A percentile compares a stretch with the other conserved stretches of the same genome.
phyloP scores from a whole-genome alignment of 2,888 invertebrate species.

The Thera obeliscata region DNA sequence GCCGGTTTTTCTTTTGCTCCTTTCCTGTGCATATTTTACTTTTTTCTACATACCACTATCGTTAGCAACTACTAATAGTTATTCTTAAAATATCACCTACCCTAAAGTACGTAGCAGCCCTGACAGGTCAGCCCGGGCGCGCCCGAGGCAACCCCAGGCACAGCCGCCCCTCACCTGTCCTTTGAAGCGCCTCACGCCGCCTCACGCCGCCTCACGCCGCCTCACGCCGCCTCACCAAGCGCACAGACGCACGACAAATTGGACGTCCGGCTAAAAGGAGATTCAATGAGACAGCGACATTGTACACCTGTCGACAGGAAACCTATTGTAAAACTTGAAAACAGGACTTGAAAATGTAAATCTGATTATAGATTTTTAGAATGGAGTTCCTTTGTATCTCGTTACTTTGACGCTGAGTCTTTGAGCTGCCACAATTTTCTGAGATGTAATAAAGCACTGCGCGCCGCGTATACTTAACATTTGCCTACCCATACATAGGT shows the following conservation, averaged over 20 bases:
- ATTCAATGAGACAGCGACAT: constrained; percentile 14
- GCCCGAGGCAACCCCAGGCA: constrained; percentile 29
- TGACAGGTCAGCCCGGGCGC: constrained; percentile 32
- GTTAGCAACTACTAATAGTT: too few species aligned
- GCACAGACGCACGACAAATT: constrained; percentile 53
- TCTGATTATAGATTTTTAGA: neutral
- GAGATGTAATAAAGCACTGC: too few species aligned
- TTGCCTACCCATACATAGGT: too few species aligned
- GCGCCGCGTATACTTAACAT: too few species aligned
- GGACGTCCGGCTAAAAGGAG: constrained; percentile 32
- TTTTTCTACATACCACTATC: too few species aligned
- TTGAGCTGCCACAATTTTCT: too few species aligned
- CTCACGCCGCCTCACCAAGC: neutral
- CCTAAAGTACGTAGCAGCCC: constrained; percentile 16
- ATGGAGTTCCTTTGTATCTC: neutral
- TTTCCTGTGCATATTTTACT: too few species aligned
- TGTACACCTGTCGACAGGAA: constrained; percentile 17
- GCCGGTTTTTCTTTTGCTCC: too few species aligned
- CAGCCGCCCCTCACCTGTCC: constrained; percentile 68
- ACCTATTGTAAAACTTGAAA: constrained; percentile 8
- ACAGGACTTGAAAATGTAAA: neutral
- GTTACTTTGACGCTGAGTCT: neutral
- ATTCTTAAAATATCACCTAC: neutral
- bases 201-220: constrained; percentile 24
- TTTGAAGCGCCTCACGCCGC: constrained; percentile 59